Evolutionary conservation across 2,888 invertebrate genomes (phyloP).

Genomic region (Zygogramma bicolorata): DNA sequence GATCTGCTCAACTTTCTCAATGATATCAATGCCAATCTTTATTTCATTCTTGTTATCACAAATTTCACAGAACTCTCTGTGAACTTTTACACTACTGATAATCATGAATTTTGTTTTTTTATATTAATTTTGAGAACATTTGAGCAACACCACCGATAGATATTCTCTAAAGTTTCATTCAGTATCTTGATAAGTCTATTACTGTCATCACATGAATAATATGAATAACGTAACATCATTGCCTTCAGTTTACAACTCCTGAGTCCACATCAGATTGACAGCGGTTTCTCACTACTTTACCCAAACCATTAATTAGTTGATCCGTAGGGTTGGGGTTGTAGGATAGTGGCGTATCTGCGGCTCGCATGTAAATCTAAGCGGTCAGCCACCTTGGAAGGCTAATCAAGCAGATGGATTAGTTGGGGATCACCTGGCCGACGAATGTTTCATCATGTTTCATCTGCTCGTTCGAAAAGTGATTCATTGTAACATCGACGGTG

Average conservation of each 20-base stretch:
- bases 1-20: too few species aligned
- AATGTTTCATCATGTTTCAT: conserved; percentile 59
- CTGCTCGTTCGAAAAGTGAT: conserved; percentile 32
- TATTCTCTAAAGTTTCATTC: too few species aligned
- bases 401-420: conserved; percentile 56
- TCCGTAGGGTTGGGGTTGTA: background rate
- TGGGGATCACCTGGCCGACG: conserved; percentile 52
- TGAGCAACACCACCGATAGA: too few species aligned
- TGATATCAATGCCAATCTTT: too few species aligned
- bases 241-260: background rate
- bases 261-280: background rate
- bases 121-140: too few species aligned
- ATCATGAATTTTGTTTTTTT: too few species aligned
- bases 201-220: too few species aligned
- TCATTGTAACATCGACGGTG: background rate
- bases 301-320: conserved; percentile 4
- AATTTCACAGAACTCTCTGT: too few species aligned
- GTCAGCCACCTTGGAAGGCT: conserved; percentile 36
- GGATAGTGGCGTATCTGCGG: background rate
- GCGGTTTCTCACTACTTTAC: conserved; percentile 9
- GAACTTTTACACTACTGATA: too few species aligned
- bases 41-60: too few species aligned
- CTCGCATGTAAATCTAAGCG: conserved; percentile 22
- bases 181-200: too few species aligned
- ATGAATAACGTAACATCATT: too few species aligned